phyloP scores from a whole-genome alignment of 2,113 vertebrate species.

The Cavia aperea region DNA sequence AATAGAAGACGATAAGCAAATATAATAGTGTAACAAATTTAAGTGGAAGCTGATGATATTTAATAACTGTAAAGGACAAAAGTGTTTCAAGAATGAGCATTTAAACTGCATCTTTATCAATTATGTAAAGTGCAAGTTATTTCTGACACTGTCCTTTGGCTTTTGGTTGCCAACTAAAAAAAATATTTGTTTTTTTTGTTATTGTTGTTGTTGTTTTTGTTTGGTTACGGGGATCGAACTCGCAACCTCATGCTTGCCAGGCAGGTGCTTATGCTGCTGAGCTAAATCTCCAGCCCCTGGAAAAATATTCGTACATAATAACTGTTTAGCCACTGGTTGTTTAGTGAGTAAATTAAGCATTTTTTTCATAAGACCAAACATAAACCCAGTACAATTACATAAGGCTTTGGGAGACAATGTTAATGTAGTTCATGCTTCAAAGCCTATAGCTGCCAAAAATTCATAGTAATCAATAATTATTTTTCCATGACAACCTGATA shows the following conservation, averaged over 20 bases:
- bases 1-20: slow-evolving; percentile 19
- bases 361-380: slow-evolving; percentile 63
- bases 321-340: slow-evolving; percentile 60
- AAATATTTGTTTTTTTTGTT: slow-evolving; percentile 47
- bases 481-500: slow-evolving; percentile 23
- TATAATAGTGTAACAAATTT: slow-evolving; percentile 62
- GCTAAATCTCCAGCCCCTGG: not conserved
- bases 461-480: slow-evolving; percentile 68
- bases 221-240: too few species aligned
- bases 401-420: slow-evolving; percentile 66
- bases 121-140: slow-evolving; percentile 42
- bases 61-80: slow-evolving; percentile 70
- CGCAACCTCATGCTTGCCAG: too few species aligned
- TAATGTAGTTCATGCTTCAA: slow-evolving; percentile 74
- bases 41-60: slow-evolving; percentile 56
- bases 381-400: slow-evolving; percentile 67
- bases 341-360: slow-evolving; percentile 70
- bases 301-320: slow-evolving; percentile 62
- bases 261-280: too few species aligned
- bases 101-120: slow-evolving; percentile 60
- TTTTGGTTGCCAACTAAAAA: slow-evolving; percentile 41
- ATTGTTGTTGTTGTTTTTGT: too few species aligned
- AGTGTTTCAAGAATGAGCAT: slow-evolving; percentile 61
- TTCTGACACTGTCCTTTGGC: slow-evolving; percentile 63
- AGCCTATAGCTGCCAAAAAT: slow-evolving; percentile 68